Evolutionary conservation across 2,113 vertebrate genomes (phyloP), one percentile per base, ranked within the genome.

Genomic region (Erpornis zantholeuca): DNA sequence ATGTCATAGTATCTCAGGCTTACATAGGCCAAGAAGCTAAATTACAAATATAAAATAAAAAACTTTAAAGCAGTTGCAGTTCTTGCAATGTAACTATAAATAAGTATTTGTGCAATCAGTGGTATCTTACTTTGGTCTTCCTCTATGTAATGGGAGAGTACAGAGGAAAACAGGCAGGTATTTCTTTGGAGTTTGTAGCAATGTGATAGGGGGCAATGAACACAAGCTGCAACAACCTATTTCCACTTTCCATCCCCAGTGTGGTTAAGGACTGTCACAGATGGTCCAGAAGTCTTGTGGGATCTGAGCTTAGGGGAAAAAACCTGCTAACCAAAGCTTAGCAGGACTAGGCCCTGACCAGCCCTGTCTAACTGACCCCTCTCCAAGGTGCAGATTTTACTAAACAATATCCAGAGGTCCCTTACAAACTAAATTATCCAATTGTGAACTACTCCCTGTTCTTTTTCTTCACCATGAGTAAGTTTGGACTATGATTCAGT

Each of bases 211-310:
- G 5, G 19, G 0, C 19, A 64, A 79, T 31, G 12, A 15, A 40
- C 28, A 29, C 6, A 45, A 75, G n/a, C 14, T 70, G 25, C 35
- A 86, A 42, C 12, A 47, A 47, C 9, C 12, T 60, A 15, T 47
- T n/a, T 9, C 20, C 7, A 11, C 3, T 50, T n/a, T 8, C 13
- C 11, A 11, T 2, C 1, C 15, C 1, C 3, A 14, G 3, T 21
- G 9, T 2, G 1, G 12, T 59, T 70, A 57, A 61, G 15, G 7
- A 36, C 3, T 50, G 17, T 22, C 38, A 79, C 6, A 56, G 11
- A 25, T 4, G 14, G 24, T 17, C 29, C 35, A 71, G 61, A 59
- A 47, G 27, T 52, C 15, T 59, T 45, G 14, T 12, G 23, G 11
- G 12, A 21, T 42, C 42, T 70, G 21, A 61, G 1, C 17, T 61